Base-by-base conservation (phyloP, 2,888 invertebrate genomes). In the Xylota segnis region DNA sequence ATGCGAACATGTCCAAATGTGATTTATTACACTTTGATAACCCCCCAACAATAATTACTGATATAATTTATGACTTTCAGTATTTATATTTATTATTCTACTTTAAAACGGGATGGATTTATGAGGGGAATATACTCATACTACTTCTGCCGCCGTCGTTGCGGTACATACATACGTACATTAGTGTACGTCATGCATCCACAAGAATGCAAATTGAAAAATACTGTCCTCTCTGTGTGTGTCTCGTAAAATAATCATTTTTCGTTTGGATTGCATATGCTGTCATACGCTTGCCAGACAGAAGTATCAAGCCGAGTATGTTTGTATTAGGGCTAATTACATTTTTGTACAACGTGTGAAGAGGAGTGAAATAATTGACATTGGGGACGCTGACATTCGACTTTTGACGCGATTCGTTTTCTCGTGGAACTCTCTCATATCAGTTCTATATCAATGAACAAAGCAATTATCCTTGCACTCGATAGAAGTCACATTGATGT, bases 1-100 rank as follows among this genome's bases (percentile, higher is more conserved):
- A 82, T 82, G 82, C 82, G 66, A 79, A 61, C 78, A 83, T 79
- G 83, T 83, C 83, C 78, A 75, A 75, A 77, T 76, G 87, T 88
- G 84, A 88, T 88, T 88, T 88, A 88, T 88, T 78, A 82, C 78
- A 84, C 87, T 88, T 88, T 88, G 88, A 88, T 88, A 88, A 88
- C 87, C 87, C 76, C 87, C 82, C 87, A 87, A 87, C 88, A 88
- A 89, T 88, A 88, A 88, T 88, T 88, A 88, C 88, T 88, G 88
- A 88, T 87, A 88, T 87, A 88, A 88, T 88, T 88, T 88, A 88
- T 88, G 81, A 87, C 86, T 81, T 77, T 88, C 77, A 77, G 88
- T 84, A 86, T 88, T 83, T 75, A 86, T 78, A 87, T 79, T 86
- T 86, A 86, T 86, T 86, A 82, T 86, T 86, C 66, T 82, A 82